Conservation (phyloP, 2,888 invertebrate genomes). For the Noctuana brunneofusca region DNA sequence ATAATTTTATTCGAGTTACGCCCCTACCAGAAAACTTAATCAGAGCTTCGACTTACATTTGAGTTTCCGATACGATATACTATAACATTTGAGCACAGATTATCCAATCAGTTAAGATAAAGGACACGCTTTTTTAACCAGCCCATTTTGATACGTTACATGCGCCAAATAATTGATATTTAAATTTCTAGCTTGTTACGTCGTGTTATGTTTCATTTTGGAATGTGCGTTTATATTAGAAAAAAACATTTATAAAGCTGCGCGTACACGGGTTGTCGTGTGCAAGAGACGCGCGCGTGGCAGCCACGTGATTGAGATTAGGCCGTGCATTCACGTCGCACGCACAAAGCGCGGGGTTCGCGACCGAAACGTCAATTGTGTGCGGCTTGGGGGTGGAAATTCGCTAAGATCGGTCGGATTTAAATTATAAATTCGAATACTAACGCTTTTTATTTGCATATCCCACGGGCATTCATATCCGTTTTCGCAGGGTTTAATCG, state of each 20-base stretch:
- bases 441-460: constrained; percentile 76
- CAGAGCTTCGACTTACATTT: constrained; percentile 74
- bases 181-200: constrained; percentile 24
- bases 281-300: constrained; percentile 72
- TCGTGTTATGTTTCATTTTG: constrained; percentile 49
- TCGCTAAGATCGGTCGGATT: constrained; percentile 78
- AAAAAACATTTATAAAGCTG: constrained; percentile 53
- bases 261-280: constrained; percentile 66
- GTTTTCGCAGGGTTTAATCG: constrained; percentile 28
- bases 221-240: constrained; percentile 34
- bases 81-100: constrained; percentile 81
- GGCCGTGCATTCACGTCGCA: constrained; percentile 73
- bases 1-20: constrained; percentile 70
- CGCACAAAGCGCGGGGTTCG: constrained; percentile 69
- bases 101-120: constrained; percentile 83
- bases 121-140: constrained; percentile 76
- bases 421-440: constrained; percentile 77
- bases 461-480: constrained; percentile 63
- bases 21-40: constrained; percentile 76
- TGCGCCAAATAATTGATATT: constrained; percentile 50
- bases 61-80: constrained; percentile 81
- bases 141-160: constrained; percentile 48
- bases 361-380: constrained; percentile 75
- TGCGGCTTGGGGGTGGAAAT: constrained; percentile 73
- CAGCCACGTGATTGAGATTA: constrained; percentile 78